A percentile compares a stretch with the other conserved stretches of the same genome.
These are phyloP conservation scores for Schlechtendalia chinensis DNA, from an alignment of 1,140 invertebrate species.

Conservation along the genomic window DNA sequence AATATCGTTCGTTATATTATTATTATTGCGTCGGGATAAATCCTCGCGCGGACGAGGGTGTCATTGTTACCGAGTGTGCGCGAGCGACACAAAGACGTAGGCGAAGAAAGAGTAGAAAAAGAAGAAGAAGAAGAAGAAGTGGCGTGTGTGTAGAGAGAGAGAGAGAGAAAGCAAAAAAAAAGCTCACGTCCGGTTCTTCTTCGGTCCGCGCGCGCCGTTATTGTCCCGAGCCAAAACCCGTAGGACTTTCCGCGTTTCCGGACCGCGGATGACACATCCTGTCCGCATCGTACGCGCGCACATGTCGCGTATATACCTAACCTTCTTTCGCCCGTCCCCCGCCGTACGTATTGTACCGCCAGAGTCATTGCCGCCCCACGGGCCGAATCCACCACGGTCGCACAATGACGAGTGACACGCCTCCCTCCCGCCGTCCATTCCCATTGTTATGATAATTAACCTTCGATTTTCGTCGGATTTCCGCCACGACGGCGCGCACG, in stretches of 20 bases:
- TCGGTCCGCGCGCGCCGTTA: slow-evolving; percentile 30
- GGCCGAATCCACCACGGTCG: neutral
- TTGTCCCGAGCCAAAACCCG: slow-evolving; percentile 45
- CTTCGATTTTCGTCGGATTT: slow-evolving; percentile 48
- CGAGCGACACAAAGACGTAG: neutral
- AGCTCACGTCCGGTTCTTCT: neutral
- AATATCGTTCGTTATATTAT: slow-evolving; percentile 25
- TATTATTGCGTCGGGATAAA: slow-evolving; percentile 6
- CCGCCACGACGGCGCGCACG: slow-evolving; percentile 37
- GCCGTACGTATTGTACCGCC: neutral
- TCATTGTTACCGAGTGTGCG: neutral
- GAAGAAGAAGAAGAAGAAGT: no score
- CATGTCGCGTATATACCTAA: neutral
- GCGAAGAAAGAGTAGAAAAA: no score
- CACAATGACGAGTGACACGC: slow-evolving; percentile 41
- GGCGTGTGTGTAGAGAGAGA: no score
- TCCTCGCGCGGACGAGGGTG: slow-evolving; percentile 17
- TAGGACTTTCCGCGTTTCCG: slow-evolving; percentile 44
- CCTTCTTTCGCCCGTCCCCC: slow-evolving; percentile 25
- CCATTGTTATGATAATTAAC: slow-evolving; percentile 49
- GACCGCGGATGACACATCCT: slow-evolving; percentile 44
- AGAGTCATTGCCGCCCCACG: no score
- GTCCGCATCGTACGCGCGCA: slow-evolving; percentile 15
- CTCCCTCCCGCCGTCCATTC: neutral
- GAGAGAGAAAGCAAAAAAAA: neutral